Evolutionary conservation across 53 echinoderm and acorn worm species (phyloP).

Genomic region (Actinopyga echinites): DNA sequence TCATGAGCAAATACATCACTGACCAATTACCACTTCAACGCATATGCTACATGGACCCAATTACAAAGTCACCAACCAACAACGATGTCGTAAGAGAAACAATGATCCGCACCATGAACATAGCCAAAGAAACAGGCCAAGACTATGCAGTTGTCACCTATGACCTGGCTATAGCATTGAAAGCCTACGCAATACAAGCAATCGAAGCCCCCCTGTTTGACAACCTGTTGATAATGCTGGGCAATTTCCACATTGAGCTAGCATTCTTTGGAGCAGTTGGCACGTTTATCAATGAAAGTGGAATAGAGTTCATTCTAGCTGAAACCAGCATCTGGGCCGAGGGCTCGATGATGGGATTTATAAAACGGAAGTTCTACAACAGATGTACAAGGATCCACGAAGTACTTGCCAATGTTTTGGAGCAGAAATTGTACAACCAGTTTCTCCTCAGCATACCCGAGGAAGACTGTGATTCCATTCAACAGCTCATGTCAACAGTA

Average conservation of each 20-base stretch:
- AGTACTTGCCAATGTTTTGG: conserved; percentile 56
- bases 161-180: conserved; percentile 63
- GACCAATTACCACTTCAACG: conserved; percentile 61
- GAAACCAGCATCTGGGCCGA: conserved; percentile 56
- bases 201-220: conserved; percentile 59
- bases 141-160: no score
- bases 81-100: conserved; percentile 64
- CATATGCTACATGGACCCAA: conserved; percentile 77
- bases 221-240: conserved; percentile 61
- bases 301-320: conserved; percentile 50
- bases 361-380: conserved; percentile 57
- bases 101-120: conserved; percentile 52
- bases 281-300: conserved; percentile 51
- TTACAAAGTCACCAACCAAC: conserved; percentile 61
- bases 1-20: conserved; percentile 45
- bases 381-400: conserved; percentile 62
- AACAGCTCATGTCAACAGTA: conserved; percentile 24
- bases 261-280: no score
- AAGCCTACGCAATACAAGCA: conserved; percentile 58
- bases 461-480: background rate
- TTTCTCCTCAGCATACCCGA: conserved; percentile 18
- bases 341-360: conserved; percentile 48
- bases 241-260: no score
- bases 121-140: no score
- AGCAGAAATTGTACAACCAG: no score